Percentiles rank a stretch among this genome's conserved stretches.
phyloP scores from a whole-genome alignment of 2,888 invertebrate genomes.

The Argyresthia albistria region DNA sequence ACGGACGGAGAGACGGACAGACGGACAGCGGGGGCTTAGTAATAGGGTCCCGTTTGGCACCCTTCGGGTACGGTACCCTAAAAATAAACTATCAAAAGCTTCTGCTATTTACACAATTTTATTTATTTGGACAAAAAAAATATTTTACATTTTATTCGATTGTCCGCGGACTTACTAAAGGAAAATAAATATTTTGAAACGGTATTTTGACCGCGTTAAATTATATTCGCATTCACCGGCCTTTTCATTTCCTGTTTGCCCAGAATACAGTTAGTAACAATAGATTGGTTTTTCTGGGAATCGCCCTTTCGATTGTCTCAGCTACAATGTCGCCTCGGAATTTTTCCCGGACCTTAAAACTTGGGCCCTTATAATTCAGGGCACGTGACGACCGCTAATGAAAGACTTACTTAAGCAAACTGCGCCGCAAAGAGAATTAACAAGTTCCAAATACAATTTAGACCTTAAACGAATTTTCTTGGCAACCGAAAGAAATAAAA shows the following conservation, averaged over 20 bases:
- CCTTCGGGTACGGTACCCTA: no score
- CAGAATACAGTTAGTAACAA: background rate
- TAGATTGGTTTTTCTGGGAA: background rate
- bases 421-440: slow-evolving; percentile 57
- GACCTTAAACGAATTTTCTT: slow-evolving; percentile 49
- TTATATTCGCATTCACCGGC: no score
- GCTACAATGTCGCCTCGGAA: slow-evolving; percentile 34
- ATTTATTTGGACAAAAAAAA: background rate
- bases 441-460: slow-evolving; percentile 67
- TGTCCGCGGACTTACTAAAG: background rate
- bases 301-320: background rate
- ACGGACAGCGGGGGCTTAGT: no score
- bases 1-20: no score
- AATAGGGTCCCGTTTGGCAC: no score
- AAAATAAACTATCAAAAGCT: no score
- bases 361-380: slow-evolving; percentile 43
- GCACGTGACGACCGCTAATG: slow-evolving; percentile 65
- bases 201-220: no score
- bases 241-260: no score
- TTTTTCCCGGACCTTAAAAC: slow-evolving; percentile 42
- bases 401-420: slow-evolving; percentile 64
- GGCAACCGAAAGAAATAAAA: slow-evolving; percentile 26
- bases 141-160: background rate
- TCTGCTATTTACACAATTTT: no score
- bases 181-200: no score